Base-by-base conservation (phyloP, 1,140 invertebrate genomes). In the Bombus sibiricus region DNA sequence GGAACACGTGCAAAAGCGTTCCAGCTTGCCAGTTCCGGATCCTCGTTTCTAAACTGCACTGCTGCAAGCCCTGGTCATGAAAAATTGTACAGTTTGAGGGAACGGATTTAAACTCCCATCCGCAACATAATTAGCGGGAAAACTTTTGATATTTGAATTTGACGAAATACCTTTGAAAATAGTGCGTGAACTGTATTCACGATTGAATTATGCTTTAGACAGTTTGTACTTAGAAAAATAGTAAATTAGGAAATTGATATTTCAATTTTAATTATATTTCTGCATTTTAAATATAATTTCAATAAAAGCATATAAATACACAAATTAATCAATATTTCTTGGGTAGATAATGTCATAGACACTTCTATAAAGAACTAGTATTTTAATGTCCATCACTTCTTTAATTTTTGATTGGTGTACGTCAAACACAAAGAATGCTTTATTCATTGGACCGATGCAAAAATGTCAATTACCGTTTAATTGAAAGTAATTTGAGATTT, bases 1-100 rank as follows among this genome's bases (percentile, higher is more conserved):
- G 76, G 87, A 83, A 86, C 83, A 86, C 57, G 84, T 80, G 76
- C 81, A 83, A 88, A 66, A 77, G 86, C 80, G 87, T 86, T 88
- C 76, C 68, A 43, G 53, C 39, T 59, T 59, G 66, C 39, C 76
- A 32, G 22, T 43, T 47, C 34, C 32, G 57, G 47, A 68, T 81
- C 34, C n/a, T 47, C 76, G 22, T 59, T 85, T 79, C 59, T 73
- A 72, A 87, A 77, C 78, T 69, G 32, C 64, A 8, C 41, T 28
- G 22, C 28, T 57, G 66, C 47, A 28, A 68, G 32, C 12, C 39
- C 47, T 18, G 47, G 12, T 69, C 28, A 69, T 80, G 83, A 80
- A 80, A 80, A 85, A 85, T 72, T 72, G 76, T 68, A 39, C 66
- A 47, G 22, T 77, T 57, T 34, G 25, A 32, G 43, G 34, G 12